Evolutionary conservation across 2,797 vertebrate species (phyloP).

Genomic region (Dromococcyx pavoninus): DNA sequence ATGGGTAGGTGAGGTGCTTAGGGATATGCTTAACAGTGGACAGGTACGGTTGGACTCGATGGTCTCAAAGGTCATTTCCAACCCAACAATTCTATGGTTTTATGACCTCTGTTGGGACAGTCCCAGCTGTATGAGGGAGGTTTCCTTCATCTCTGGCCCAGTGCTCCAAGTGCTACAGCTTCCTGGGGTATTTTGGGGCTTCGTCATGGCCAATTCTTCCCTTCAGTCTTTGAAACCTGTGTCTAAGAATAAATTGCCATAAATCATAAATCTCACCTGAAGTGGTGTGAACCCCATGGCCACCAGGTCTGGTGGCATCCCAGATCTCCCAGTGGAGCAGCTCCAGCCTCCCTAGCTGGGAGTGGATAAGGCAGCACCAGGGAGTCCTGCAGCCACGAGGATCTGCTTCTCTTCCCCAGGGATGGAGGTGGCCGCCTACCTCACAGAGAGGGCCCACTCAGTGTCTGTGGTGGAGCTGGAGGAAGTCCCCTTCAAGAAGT

Average conservation of each 20-base stretch:
- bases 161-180: not conserved
- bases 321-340: not conserved
- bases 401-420: constrained; percentile 75
- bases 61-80: too few species aligned
- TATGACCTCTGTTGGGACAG: too few species aligned
- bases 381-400: rapidly evolving
- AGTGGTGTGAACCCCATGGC: not conserved
- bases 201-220: not conserved
- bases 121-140: rapidly evolving
- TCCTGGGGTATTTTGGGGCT: not conserved
- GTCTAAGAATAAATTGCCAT: not conserved
- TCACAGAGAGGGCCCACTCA: constrained; percentile 93
- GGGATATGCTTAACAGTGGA: too few species aligned
- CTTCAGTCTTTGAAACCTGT: not conserved
- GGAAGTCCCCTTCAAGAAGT: constrained; percentile 89
- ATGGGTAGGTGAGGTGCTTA: too few species aligned
- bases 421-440: constrained; percentile 96
- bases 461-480: constrained; percentile 95
- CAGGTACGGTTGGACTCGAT: too few species aligned
- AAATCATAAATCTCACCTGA: not conserved
- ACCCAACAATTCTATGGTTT: too few species aligned
- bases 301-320: not conserved
- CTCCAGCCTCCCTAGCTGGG: not conserved
- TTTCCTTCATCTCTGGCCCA: not conserved
- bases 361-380: not conserved